Evolutionary conservation across 2,888 invertebrate species (phyloP).

Genomic region (Pristionchus mayeri): DNA sequence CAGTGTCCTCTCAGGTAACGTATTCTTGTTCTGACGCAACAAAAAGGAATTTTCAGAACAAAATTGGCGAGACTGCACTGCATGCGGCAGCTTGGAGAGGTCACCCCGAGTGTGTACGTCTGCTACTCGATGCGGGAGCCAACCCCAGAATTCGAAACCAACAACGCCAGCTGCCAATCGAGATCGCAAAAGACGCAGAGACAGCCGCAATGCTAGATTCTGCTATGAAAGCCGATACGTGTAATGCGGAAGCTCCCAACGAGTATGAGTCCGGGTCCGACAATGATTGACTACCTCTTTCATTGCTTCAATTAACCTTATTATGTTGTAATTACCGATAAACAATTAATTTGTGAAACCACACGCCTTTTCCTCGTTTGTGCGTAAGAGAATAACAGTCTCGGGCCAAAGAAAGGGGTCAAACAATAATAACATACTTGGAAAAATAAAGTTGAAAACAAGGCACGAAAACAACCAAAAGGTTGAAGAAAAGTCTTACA

Average conservation of each 20-base stretch:
- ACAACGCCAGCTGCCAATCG: conserved; percentile 79
- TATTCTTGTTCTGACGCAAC: background rate
- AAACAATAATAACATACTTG: conserved; percentile 11
- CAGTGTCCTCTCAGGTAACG: conserved; percentile 78
- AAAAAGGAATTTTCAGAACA: conserved; percentile 79
- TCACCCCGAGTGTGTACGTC: conserved; percentile 80
- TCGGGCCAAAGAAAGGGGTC: background rate
- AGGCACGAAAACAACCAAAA: conserved; percentile 18
- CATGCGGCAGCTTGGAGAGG: conserved; percentile 82
- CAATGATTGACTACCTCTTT: conserved; percentile 48
- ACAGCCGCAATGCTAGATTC: conserved; percentile 57
- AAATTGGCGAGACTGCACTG: conserved; percentile 83
- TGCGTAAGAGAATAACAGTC: background rate
- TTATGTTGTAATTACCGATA: background rate
- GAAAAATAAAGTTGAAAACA: background rate
- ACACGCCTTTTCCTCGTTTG: background rate
- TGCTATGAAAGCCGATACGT: conserved; percentile 57
- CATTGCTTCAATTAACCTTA: background rate
- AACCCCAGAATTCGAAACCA: conserved; percentile 79
- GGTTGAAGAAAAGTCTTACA: background rate
- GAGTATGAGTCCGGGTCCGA: conserved; percentile 65
- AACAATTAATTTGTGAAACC: background rate
- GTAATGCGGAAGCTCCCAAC: conserved; percentile 59
- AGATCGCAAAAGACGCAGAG: conserved; percentile 78
- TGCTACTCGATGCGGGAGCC: conserved; percentile 80